Percentiles rank a stretch among this genome's conserved stretches.
Evolutionary conservation across 2,888 invertebrate species (phyloP).

Genomic region (Poecilobothrus nobilitatus): DNA sequence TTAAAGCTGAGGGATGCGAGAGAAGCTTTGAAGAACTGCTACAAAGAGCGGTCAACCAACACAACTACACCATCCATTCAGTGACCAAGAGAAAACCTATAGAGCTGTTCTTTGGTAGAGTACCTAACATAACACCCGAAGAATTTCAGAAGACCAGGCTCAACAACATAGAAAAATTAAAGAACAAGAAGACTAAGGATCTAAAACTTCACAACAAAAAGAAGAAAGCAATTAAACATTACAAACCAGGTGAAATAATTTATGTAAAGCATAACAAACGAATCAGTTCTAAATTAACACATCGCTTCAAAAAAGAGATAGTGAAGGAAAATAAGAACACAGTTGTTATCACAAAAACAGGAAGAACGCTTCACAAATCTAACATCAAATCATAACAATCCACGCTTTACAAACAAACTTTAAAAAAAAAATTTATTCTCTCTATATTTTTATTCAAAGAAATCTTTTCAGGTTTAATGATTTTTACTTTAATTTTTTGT

Average conservation of each 20-base stretch:
- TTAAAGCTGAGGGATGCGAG: background rate
- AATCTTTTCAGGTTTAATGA: too few species aligned
- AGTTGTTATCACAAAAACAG: slow-evolving; percentile 10
- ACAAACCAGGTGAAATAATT: slow-evolving; percentile 10
- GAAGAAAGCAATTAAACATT: slow-evolving; percentile 11
- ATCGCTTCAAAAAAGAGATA: slow-evolving; percentile 7
- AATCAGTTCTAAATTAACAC: slow-evolving; percentile 7
- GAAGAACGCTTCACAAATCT: slow-evolving; percentile 11
- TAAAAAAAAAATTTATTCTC: background rate
- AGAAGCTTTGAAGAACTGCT: slow-evolving; percentile 11
- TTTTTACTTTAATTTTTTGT: background rate
- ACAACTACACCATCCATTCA: slow-evolving; percentile 11
- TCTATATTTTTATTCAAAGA: too few species aligned
- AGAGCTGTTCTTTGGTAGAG: slow-evolving; percentile 14
- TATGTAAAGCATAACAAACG: slow-evolving; percentile 14
- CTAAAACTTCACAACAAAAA: background rate
- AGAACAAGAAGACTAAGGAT: slow-evolving; percentile 8
- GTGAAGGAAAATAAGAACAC: slow-evolving; percentile 12
- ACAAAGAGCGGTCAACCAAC: slow-evolving; percentile 10
- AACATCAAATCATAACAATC: background rate
- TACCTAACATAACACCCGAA: background rate
- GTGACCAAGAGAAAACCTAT: slow-evolving; percentile 11
- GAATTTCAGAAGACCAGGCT: background rate
- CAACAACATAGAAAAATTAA: slow-evolving; percentile 8
- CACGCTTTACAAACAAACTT: too few species aligned